Conservation (phyloP, 2,888 invertebrate genomes). For the Rhagonycha lutea region DNA sequence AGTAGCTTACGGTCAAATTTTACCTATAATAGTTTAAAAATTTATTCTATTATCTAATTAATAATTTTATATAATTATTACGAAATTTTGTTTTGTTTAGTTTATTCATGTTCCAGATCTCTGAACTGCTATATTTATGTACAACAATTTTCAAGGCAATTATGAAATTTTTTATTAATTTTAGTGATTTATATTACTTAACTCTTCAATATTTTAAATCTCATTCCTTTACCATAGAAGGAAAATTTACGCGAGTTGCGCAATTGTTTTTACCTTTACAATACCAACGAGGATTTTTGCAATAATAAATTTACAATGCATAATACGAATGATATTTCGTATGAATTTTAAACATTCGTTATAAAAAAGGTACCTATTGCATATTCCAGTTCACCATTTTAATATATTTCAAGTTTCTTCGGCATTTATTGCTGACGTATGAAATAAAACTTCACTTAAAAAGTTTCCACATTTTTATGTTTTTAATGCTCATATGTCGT, state of each 20-base stretch:
- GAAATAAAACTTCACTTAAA: neutral
- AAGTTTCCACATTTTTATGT: neutral
- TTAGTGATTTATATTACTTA: neutral
- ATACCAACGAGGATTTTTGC: neutral
- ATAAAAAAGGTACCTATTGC: neutral
- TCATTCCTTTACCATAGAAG: neutral
- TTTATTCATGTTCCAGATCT: neutral
- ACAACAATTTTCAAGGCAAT: neutral
- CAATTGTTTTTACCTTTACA: neutral
- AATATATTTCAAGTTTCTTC: neutral
- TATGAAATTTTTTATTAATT: neutral
- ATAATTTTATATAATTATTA: neutral
- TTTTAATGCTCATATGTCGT: neutral
- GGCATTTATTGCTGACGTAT: neutral
- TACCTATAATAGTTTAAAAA: neutral
- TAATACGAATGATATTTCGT: neutral
- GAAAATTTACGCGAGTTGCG: neutral
- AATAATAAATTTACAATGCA: neutral
- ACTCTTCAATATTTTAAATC: neutral
- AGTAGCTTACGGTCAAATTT: neutral
- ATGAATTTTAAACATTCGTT: neutral
- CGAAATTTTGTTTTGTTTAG: neutral
- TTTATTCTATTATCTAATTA: neutral
- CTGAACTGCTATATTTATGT: neutral
- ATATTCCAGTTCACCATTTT: neutral